Conservation (phyloP, 2,113 vertebrate species). For the Oncorhynchus clarkii region DNA sequence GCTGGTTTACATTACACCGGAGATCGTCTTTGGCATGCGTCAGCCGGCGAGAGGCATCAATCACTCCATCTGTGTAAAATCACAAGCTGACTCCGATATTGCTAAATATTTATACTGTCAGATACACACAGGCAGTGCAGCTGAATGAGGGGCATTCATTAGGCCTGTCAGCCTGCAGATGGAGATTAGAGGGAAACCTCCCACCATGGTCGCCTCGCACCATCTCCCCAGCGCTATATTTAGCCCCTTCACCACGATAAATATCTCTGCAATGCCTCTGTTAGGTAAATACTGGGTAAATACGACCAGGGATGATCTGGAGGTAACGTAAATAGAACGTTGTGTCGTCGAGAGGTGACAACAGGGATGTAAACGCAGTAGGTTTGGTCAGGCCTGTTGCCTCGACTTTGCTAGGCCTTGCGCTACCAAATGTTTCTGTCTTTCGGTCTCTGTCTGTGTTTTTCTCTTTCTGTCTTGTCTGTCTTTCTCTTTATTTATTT, state of each 20-base stretch:
- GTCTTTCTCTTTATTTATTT: conserved; percentile 5
- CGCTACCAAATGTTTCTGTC: conserved; percentile 14
- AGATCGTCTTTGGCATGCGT: conserved; percentile 87
- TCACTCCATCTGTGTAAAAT: conserved; percentile 99
- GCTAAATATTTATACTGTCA: conserved; percentile 99
- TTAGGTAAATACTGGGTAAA: conserved; percentile 98
- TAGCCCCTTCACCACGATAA: conserved; percentile 93
- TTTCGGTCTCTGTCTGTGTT: conserved; percentile 12
- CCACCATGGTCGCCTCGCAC: conserved; percentile 84
- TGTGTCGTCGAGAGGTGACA: conserved; percentile 35
- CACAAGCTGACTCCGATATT: conserved; percentile 97
- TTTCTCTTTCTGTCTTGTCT: neutral
- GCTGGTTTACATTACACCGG: conserved; percentile 87
- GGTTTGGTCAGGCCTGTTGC: neutral
- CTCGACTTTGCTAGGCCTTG: conserved; percentile 16
- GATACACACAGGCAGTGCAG: conserved; percentile 95
- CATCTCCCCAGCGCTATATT: conserved; percentile 93
- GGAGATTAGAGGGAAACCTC: conserved; percentile 98
- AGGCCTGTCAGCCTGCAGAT: conserved; percentile 97
- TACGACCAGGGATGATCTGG: conserved; percentile 87
- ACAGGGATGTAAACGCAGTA: conserved; percentile 78
- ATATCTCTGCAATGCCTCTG: conserved; percentile 93
- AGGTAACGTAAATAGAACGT: conserved; percentile 87
- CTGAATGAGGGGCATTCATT: conserved; percentile 99
- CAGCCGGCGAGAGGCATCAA: conserved; percentile 88